Evolutionary conservation across 1,140 invertebrate species (phyloP), one percentile per base, ranked within the genome.

Genomic region (Meloidogyne chitwoodi): DNA sequence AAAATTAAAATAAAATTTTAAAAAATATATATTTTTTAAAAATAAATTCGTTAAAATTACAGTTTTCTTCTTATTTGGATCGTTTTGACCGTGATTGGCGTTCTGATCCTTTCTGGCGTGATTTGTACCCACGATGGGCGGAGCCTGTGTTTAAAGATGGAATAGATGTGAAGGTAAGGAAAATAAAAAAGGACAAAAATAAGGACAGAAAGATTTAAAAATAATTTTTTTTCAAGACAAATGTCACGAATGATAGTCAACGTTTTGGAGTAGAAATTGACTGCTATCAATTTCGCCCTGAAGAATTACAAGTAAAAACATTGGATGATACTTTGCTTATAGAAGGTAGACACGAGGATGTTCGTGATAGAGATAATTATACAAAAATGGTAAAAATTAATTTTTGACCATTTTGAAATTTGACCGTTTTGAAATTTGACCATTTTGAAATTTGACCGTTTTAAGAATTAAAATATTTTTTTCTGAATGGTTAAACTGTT

Each of bases 221-320:
- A 4, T 34, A 16, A 22, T n/a, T 66, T 44, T n/a, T 85, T 26
- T 69, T n/a, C n/a, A n/a, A 83, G 41, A 82, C 83, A 0, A 84
- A 83, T 34, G 83, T 85, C 16, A 61, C 63, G 26, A 86, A 86
- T 66, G 84, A 86, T 61, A 76, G 74, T 19, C 63, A 72, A 14
- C 80, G 78, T n/a, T 86, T 86, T 62, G 78, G 82, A 34, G 84
- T 86, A 19, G 84, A 86, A 24, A 84, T 86, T 14, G 84, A 86
- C 56, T 76, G 83, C 8, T 86, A 86, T 63, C 84, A 86, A 76
- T 86, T 86, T 75, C 82, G 77, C 19, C 84, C 84, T 24, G 84
- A 86, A 71, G 85, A 86, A 56, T 74, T 86, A n/a, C 85, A 86
- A 69, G 84, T 86, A 31, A 86, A 86, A 70, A 86, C 84, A n/a